Evolutionary conservation across 2,113 vertebrate genomes (phyloP).

Genomic region (Micronisus gabar): DNA sequence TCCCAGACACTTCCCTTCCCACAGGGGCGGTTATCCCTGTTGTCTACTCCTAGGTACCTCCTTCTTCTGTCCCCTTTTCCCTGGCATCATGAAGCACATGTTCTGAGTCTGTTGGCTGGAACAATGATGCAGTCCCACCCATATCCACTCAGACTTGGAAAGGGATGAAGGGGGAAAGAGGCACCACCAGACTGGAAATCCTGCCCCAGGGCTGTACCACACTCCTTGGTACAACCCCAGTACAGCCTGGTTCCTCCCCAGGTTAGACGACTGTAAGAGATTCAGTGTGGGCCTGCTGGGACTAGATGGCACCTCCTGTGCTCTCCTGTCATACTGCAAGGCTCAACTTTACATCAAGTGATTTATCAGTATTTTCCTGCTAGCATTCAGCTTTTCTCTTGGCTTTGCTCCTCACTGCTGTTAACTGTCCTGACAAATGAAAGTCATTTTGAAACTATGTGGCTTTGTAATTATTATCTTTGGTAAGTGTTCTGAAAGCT

Average conservation of each 20-base stretch:
- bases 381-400: slow-evolving; percentile 59
- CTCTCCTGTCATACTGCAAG: background rate
- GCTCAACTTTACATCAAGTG: background rate
- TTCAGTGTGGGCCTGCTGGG: background rate
- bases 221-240: background rate
- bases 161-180: background rate
- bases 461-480: slow-evolving; percentile 67
- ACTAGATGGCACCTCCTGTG: background rate
- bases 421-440: slow-evolving; percentile 58
- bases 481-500: slow-evolving; percentile 66
- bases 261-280: background rate
- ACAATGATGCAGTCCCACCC: background rate
- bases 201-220: background rate
- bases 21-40: background rate
- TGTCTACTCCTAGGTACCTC: background rate
- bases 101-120: background rate
- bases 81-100: background rate
- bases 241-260: background rate
- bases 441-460: slow-evolving; percentile 68
- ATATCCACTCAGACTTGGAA: background rate
- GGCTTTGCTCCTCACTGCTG: slow-evolving; percentile 46
- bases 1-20: background rate
- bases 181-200: background rate
- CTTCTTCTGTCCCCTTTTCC: background rate
- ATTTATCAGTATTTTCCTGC: slow-evolving; percentile 36